Conservation (phyloP, 2,113 vertebrate species). For the Scortum barcoo region DNA sequence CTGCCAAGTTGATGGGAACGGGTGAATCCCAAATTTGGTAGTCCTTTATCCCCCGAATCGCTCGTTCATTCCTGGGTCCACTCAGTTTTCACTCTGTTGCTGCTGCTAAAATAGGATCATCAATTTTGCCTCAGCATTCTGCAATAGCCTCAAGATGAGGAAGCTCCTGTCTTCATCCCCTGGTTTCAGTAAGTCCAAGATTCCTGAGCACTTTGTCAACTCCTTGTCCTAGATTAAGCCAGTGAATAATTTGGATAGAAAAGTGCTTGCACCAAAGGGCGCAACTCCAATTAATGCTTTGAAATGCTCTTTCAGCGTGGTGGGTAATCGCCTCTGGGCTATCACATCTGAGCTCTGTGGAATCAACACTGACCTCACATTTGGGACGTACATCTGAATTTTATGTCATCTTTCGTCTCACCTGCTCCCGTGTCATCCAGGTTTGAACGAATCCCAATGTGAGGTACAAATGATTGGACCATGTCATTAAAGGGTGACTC, state of each 20-base stretch:
- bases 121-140: background rate
- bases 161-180: background rate
- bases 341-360: background rate
- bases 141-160: background rate
- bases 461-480: background rate
- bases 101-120: background rate
- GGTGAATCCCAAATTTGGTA: background rate
- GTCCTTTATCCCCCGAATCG: background rate
- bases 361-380: background rate
- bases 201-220: background rate
- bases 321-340: background rate
- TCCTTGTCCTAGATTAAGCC: background rate
- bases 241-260: background rate
- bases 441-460: background rate
- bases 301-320: background rate
- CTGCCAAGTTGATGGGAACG: background rate
- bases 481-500: background rate
- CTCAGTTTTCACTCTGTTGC: background rate
- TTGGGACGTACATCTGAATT: background rate
- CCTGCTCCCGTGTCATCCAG: background rate
- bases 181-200: background rate
- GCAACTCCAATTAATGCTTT: constrained; percentile 1
- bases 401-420: background rate
- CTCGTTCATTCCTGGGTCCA: background rate
- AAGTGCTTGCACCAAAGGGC: constrained; percentile 11